A percentile compares a stretch with the other conserved stretches of the same genome.
phyloP scores from a whole-genome alignment of 2,888 invertebrate genomes.

The Oligia latruncula region DNA sequence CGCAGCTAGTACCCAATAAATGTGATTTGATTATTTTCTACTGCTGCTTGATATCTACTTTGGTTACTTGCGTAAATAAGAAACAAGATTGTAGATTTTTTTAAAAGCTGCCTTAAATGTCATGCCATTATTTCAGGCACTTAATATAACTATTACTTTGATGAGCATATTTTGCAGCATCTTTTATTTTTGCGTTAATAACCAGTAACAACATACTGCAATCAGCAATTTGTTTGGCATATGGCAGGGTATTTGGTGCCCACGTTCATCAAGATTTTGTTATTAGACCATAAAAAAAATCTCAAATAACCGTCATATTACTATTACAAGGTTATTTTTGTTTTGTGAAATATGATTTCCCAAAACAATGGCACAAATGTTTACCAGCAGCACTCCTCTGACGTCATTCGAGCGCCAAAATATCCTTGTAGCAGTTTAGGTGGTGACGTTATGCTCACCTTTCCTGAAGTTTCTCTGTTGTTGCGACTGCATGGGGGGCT shows the following conservation, averaged over 20 bases:
- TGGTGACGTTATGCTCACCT: constrained; percentile 69
- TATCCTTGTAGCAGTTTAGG: background rate
- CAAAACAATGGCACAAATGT: too few relatives aligned
- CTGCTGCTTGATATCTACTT: background rate
- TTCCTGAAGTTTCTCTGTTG: constrained; percentile 84
- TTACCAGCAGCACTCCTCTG: background rate
- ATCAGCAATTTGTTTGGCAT: background rate
- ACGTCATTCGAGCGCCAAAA: background rate
- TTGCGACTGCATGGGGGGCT: constrained; percentile 85
- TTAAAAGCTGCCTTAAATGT: too few relatives aligned
- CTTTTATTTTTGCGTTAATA: too few relatives aligned
- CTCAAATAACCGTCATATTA: too few relatives aligned
- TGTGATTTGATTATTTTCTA: background rate
- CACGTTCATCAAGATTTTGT: background rate
- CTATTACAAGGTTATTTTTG: too few relatives aligned
- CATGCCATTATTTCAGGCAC: background rate
- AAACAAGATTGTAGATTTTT: background rate
- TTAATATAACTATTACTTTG: background rate
- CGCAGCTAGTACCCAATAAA: background rate
- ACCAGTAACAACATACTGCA: too few relatives aligned
- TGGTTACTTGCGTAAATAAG: background rate
- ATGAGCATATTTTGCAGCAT: too few relatives aligned
- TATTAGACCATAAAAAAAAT: background rate
- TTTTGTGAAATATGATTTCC: too few relatives aligned
- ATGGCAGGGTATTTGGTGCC: background rate